Base-by-base conservation (phyloP, 2,888 invertebrate genomes). In the Disparrhopalites patrizii region DNA sequence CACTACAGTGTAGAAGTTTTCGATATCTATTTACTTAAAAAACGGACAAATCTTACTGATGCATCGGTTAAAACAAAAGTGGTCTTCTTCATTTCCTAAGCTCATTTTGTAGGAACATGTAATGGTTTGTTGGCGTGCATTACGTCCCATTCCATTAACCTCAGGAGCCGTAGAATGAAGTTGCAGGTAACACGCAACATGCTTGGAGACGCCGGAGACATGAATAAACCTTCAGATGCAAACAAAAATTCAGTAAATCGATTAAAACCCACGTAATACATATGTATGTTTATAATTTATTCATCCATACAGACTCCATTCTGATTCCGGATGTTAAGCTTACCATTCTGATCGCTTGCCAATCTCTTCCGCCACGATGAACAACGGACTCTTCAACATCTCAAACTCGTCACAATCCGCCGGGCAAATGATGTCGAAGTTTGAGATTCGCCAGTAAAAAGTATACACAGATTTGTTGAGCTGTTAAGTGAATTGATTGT, bases 381-480 rank as follows among this genome's bases (percentile, higher is more conserved):
- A 58, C 13, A 36, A 15, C 2, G 58, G 58, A 25, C 23, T 20
- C 38, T 58, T 58, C 28, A 58, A 28, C 4, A 28, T 3, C 8
- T 58, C 58, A 43, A 58, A 58, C 28, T 58, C 58, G 27, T 58
- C 38, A 28, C 28, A 27, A 25, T 58, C 23, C 13, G 7, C n/a
- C 3, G 58, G 58, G 23, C 58, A 58, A 18, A 58, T 58, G 1
- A 58, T 43, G 30, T 58, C 58, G 20, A 58, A 58, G 18, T 58
- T 58, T 1, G 25, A 25, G 4, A 58, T 58, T 8, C 18, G 13
- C 58, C 58, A 58, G 13, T 58, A 38, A 13, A 56, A 56, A 7
- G 56, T 56, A 36, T 38, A 56, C 10, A 7, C 15, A 15, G 25
- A 25, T 38, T 56, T 56, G 13, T 10, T 20, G n/a, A 56, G n/a